Evolutionary conservation across 2,113 vertebrate species (phyloP).

Genomic region (Corynorhinus townsendii): DNA sequence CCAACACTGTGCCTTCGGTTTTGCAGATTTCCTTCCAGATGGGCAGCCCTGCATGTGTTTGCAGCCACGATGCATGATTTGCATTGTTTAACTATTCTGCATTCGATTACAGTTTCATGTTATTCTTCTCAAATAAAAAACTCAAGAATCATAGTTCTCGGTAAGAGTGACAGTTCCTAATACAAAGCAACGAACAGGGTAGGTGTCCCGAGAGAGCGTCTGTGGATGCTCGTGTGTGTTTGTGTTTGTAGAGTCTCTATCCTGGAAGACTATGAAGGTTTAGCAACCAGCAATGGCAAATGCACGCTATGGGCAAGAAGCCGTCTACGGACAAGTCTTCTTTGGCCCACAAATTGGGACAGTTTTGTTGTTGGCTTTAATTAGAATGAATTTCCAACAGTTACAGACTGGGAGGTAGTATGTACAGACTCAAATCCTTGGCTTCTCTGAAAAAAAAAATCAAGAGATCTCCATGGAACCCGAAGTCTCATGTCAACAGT

Average conservation of each 20-base stretch:
- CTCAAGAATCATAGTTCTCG: background rate
- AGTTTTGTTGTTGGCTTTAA: background rate
- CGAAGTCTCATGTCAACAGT: background rate
- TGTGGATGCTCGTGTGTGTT: fast-evolving
- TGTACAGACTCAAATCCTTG: background rate
- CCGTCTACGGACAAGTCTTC: background rate
- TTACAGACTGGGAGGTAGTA: background rate
- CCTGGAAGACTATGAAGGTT: fast-evolving
- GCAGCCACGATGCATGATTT: background rate
- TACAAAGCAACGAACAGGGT: background rate
- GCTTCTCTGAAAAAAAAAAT: background rate
- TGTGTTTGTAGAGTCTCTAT: background rate
- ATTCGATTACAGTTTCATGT: background rate
- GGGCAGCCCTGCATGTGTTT: background rate
- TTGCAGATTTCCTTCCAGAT: background rate
- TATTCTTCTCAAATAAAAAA: background rate
- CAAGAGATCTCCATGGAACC: background rate
- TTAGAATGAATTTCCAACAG: background rate
- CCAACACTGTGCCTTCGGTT: background rate
- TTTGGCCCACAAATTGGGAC: background rate
- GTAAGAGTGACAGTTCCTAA: too few relatives aligned
- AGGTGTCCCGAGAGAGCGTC: fast-evolving
- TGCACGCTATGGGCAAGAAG: fast-evolving
- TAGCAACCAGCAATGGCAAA: background rate
- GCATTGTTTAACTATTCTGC: background rate